Conservation (phyloP, 1,140 invertebrate species). For the Andricus grossulariae region DNA sequence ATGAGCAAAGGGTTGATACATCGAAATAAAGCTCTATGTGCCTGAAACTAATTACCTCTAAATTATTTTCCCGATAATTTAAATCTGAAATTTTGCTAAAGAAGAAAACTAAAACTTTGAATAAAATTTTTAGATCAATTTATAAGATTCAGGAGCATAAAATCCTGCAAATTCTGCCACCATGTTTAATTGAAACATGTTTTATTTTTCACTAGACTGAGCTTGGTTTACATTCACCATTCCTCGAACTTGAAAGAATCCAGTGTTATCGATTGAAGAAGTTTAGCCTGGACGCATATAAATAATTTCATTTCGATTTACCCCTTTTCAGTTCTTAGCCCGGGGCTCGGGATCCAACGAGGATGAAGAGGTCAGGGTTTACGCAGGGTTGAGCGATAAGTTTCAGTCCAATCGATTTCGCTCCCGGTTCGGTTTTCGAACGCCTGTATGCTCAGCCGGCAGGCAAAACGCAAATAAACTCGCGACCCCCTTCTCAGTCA, state of each 20-base stretch:
- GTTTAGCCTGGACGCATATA: conserved; percentile 46
- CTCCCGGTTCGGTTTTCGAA: conserved; percentile 50
- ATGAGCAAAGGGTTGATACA: conserved; percentile 20
- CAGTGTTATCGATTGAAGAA: conserved; percentile 5
- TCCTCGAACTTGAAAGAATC: not conserved
- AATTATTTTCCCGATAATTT: not conserved
- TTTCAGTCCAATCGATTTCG: conserved; percentile 42
- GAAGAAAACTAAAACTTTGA: too few species aligned
- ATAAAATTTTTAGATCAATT: too few species aligned
- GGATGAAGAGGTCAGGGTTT: conserved; percentile 40
- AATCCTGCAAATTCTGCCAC: too few species aligned
- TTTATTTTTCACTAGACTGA: too few species aligned
- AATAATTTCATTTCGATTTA: conserved; percentile 69
- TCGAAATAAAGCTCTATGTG: conserved; percentile 13
- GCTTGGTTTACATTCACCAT: not conserved
- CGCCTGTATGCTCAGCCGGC: conserved; percentile 69
- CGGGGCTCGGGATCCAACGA: conserved; percentile 43
- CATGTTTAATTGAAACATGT: too few species aligned
- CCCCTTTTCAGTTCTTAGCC: conserved; percentile 59
- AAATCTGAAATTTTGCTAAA: too few species aligned
- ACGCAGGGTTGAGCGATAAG: conserved; percentile 42
- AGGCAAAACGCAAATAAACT: conserved; percentile 75
- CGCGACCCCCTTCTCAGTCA: conserved; percentile 39
- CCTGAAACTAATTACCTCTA: not conserved
- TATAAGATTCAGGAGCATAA: too few species aligned